These are phyloP conservation scores for Rana temporaria DNA, from an alignment of 2,113 vertebrate genomes.

Conservation along the genomic window DNA sequence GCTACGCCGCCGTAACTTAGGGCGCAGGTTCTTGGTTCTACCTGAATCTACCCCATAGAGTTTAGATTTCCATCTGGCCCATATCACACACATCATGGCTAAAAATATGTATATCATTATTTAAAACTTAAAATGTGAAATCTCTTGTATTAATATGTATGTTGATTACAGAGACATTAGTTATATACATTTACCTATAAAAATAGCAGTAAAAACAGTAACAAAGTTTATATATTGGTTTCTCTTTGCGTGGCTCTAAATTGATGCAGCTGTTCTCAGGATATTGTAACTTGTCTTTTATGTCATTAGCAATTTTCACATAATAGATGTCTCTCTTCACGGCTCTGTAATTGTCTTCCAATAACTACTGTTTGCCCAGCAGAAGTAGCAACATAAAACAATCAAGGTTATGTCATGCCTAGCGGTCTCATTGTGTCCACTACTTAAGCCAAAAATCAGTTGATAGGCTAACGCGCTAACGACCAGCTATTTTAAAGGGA, in stretches of 20 bases:
- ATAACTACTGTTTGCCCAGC: slow-evolving; percentile 32
- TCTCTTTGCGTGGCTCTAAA: not conserved
- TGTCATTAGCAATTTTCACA: slow-evolving; percentile 14
- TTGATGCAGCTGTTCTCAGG: not conserved
- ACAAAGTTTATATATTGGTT: not conserved
- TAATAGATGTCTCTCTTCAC: slow-evolving; percentile 35
- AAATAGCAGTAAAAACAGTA: not conserved
- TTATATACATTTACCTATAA: too few species aligned
- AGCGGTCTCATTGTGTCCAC: slow-evolving; percentile 23
- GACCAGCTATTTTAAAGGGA: slow-evolving; percentile 43
- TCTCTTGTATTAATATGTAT: too few species aligned
- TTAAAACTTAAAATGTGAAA: too few species aligned
- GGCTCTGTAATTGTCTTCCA: slow-evolving; percentile 35
- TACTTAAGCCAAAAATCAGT: slow-evolving; percentile 30
- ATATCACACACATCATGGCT: too few species aligned
- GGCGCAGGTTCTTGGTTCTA: too few species aligned
- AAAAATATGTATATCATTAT: too few species aligned
- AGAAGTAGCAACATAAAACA: slow-evolving; percentile 32
- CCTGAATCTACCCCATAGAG: too few species aligned
- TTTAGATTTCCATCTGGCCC: too few species aligned
- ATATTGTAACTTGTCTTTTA: slow-evolving; percentile 32
- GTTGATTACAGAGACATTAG: too few species aligned
- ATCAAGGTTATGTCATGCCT: slow-evolving; percentile 39
- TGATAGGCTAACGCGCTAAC: slow-evolving; percentile 28
- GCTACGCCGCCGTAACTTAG: too few species aligned